Conservation (phyloP, 2,797 vertebrate species). For the Hemibagrus guttatus region DNA sequence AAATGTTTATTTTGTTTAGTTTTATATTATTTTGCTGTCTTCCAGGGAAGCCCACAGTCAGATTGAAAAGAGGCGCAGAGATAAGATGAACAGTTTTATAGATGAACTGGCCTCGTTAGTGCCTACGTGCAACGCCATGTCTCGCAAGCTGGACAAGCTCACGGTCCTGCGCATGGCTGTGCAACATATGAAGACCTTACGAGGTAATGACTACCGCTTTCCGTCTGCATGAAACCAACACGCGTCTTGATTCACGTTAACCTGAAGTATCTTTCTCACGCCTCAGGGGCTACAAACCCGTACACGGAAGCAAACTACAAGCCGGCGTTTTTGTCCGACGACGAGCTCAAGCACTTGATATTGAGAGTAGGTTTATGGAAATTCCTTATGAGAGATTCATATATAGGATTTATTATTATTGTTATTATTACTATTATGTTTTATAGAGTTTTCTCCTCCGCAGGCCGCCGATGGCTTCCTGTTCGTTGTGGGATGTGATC, state of each 20-base stretch:
- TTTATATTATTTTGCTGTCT: neutral
- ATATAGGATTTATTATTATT: neutral
- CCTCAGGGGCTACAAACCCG: constrained; percentile 90
- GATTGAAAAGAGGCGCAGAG: constrained; percentile 93
- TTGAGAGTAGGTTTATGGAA: constrained; percentile 81
- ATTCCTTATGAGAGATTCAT: neutral
- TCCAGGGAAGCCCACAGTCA: constrained; percentile 96
- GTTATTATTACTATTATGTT: neutral
- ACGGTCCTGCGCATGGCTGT: constrained; percentile 98
- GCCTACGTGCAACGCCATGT: constrained; percentile 98
- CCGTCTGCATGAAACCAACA: neutral
- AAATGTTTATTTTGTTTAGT: neutral
- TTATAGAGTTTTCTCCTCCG: neutral
- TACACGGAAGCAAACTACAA: constrained; percentile 99
- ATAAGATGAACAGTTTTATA: constrained; percentile 99
- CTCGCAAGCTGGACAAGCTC: constrained; percentile 94
- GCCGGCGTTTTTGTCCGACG: constrained; percentile 96
- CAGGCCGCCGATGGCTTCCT: constrained; percentile 98
- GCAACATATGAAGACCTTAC: constrained; percentile 97
- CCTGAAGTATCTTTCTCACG: neutral
- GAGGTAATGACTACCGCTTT: constrained; percentile 75
- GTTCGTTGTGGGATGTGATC: constrained; percentile 97
- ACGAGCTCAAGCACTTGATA: constrained; percentile 97
- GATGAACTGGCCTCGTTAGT: constrained; percentile 95
- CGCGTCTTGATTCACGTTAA: neutral